Percentiles rank a stretch among this genome's conserved stretches.
phyloP scores from a whole-genome alignment of 2,888 invertebrate species.

The Heliconius cydno region DNA sequence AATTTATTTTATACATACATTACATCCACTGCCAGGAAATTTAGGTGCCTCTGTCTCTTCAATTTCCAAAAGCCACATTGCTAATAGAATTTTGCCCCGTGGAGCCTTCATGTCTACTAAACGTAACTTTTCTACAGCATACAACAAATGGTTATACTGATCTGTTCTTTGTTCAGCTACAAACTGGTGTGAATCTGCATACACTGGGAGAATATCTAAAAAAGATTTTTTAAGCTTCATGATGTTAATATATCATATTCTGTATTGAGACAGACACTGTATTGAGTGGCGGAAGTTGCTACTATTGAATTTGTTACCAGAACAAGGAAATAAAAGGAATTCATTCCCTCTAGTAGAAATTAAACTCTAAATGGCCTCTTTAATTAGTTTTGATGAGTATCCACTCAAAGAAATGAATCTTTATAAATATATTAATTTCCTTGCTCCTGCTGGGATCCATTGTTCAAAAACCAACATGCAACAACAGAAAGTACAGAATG shows the following conservation, averaged over 20 bases:
- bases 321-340: not conserved
- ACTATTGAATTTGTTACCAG: no score
- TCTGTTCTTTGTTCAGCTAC: slow-evolving; percentile 88
- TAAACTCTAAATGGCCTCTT: no score
- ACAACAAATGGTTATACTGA: slow-evolving; percentile 89
- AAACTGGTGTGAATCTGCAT: slow-evolving; percentile 89
- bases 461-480: no score
- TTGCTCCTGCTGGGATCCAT: no score
- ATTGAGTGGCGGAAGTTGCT: no score
- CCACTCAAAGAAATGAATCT: no score
- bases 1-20: slow-evolving; percentile 55
- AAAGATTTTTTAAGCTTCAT: slow-evolving; percentile 38
- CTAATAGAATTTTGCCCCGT: slow-evolving; percentile 86
- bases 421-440: no score
- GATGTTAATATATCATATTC: not conserved
- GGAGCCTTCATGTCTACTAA: slow-evolving; percentile 86
- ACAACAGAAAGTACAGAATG: not conserved
- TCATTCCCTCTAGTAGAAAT: not conserved
- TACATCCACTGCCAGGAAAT: slow-evolving; percentile 68
- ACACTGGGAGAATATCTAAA: slow-evolving; percentile 90
- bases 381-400: no score
- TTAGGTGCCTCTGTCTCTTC: slow-evolving; percentile 78
- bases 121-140: slow-evolving; percentile 87
- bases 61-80: slow-evolving; percentile 92
- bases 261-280: no score